Conservation (phyloP, 2,888 invertebrate genomes). For the Dromius quadrimaculatus region DNA sequence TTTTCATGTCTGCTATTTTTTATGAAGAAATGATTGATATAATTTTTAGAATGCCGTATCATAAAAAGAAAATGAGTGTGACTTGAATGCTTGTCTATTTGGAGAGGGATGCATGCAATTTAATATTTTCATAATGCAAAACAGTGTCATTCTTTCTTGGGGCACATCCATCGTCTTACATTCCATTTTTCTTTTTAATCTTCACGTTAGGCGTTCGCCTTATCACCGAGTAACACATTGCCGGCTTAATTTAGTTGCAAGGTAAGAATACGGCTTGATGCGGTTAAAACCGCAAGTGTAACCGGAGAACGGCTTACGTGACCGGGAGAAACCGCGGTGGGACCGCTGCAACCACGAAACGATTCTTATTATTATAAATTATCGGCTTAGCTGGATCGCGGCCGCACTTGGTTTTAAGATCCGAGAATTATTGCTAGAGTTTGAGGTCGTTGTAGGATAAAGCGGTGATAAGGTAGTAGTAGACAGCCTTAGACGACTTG, state of each 20-base stretch:
- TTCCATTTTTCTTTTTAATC: constrained; percentile 30
- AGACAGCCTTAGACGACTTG: not conserved
- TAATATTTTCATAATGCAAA: too few species aligned
- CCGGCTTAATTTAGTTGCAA: constrained; percentile 24
- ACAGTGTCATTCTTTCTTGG: not conserved
- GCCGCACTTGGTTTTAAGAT: constrained; percentile 39
- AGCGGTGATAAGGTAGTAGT: constrained; percentile 3
- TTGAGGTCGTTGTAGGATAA: constrained; percentile 7
- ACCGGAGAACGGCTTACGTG: constrained; percentile 20
- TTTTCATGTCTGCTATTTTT: too few species aligned
- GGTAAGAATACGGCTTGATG: constrained; percentile 23
- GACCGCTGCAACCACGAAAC: constrained; percentile 1
- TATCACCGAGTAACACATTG: constrained; percentile 36
- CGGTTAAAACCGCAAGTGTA: constrained; percentile 17
- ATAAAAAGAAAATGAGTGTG: too few species aligned
- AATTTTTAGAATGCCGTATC: too few species aligned
- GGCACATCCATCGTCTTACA: not conserved
- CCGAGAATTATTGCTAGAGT: constrained; percentile 26
- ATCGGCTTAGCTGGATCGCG: constrained; percentile 35
- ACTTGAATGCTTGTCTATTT: too few species aligned
- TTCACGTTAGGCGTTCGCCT: constrained; percentile 1
- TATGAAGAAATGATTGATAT: too few species aligned
- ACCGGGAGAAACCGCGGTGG: not conserved
- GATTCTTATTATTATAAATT: constrained; percentile 45
- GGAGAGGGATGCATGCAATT: too few species aligned